Evolutionary conservation across 2,113 vertebrate species (phyloP).

Genomic region (Apteryx mantelli): DNA sequence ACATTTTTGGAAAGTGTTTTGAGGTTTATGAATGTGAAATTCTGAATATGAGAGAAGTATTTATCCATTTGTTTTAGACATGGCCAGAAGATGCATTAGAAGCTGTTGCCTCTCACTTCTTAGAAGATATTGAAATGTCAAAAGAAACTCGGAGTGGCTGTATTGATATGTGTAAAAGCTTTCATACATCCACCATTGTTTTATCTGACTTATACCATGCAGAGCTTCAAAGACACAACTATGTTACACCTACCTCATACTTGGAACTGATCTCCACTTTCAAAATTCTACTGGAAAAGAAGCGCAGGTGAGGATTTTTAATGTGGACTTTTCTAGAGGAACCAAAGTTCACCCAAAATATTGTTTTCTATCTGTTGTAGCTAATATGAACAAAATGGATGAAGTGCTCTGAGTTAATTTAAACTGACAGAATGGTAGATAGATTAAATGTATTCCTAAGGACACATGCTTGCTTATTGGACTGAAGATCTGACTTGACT

Average conservation of each 20-base stretch:
- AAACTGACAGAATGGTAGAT: neutral
- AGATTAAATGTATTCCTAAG: neutral
- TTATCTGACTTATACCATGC: slow-evolving; percentile 81
- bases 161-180: slow-evolving; percentile 91
- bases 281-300: slow-evolving; percentile 84
- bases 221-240: slow-evolving; percentile 89
- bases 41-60: neutral
- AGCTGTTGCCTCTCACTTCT: slow-evolving; percentile 87
- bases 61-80: slow-evolving; percentile 73
- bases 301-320: slow-evolving; percentile 80
- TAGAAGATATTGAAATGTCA: slow-evolving; percentile 90
- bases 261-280: slow-evolving; percentile 93
- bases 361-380: neutral
- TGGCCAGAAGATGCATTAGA: slow-evolving; percentile 93
- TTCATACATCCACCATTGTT: slow-evolving; percentile 87
- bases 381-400: neutral
- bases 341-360: neutral
- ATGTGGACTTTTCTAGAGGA: neutral
- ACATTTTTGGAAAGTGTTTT: neutral
- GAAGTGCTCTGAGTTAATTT: neutral
- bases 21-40: neutral
- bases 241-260: slow-evolving; percentile 94
- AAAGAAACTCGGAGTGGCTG: slow-evolving; percentile 82
- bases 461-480: neutral
- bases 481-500: neutral